Base-by-base conservation (phyloP, 2,113 vertebrate species). In the Eleginops maclovinus region DNA sequence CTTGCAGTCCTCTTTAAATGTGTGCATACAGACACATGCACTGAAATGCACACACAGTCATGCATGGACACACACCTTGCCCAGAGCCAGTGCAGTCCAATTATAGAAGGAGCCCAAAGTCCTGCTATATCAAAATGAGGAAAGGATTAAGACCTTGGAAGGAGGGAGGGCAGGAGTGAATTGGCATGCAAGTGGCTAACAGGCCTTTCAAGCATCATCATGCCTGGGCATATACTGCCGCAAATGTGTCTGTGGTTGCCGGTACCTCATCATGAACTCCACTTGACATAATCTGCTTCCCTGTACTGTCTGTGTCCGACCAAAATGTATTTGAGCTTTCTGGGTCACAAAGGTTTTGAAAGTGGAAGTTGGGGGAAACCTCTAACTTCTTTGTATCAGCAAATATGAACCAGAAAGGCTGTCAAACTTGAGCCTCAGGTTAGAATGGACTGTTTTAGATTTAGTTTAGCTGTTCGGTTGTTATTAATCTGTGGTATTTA, bases 51-150 rank as follows among this genome's bases (percentile, higher is more conserved):
- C n/a, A 26, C 17, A 49, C 55, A 55, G 43, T 67, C 71, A 66
- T 75, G 59, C 24, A 5, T 76, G 59, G 62, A 74, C 59, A 78
- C 69, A 82, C 73, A 85, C 72, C 59, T 84, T 83, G 79, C 82
- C 82, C 53, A 77, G 47, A 85, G 85, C 71, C 74, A 41, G 65
- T 54, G 58, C 64, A 46, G 69, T 75, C 81, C 86, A 88, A 88
- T 91, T 91, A 90, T 74, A 89, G 80, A 54, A 84, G 59, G 26
- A 84, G 55, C 64, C 77, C 61, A 83, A 85, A 85, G 81, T 86
- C 84, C 79, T 84, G 85, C 80, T 80, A 78, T 82, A 81, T 81
- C 85, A 83, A 83, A 88, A 88, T 79, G 74, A 82, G 66, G 70
- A 88, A 72, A 86, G 82, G 85, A 91, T 90, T 88, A 90, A 76